These are phyloP conservation scores for Diglossa brunneiventris DNA, from an alignment of 2,113 vertebrate genomes.

Conservation along the genomic window DNA sequence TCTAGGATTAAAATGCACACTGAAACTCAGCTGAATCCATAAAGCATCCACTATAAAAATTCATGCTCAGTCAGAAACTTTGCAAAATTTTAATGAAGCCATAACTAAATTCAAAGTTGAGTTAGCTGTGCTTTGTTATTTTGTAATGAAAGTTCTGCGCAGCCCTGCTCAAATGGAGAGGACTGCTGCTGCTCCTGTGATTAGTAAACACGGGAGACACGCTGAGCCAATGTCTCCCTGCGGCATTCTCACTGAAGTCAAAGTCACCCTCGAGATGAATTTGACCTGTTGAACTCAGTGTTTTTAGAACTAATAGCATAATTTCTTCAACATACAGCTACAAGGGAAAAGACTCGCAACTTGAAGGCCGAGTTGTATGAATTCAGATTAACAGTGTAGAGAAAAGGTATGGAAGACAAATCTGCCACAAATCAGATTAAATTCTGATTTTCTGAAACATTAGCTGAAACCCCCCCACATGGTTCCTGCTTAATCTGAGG, in stretches of 20 bases:
- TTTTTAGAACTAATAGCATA: neutral
- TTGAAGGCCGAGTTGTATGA: neutral
- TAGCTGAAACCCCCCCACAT: accelerated
- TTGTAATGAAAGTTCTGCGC: constrained; percentile 29
- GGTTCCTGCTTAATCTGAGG: neutral
- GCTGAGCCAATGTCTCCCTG: neutral
- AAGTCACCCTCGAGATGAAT: constrained; percentile 19
- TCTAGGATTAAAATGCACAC: constrained; percentile 37
- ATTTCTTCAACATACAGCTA: neutral
- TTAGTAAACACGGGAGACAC: constrained; percentile 40
- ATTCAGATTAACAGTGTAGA: neutral
- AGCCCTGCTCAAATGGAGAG: neutral
- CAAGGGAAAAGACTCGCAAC: neutral
- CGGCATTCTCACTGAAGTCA: neutral
- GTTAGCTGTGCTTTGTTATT: constrained; percentile 8
- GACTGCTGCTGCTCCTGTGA: neutral
- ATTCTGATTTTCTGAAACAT: neutral
- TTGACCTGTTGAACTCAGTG: constrained; percentile 22
- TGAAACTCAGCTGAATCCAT: constrained; percentile 48
- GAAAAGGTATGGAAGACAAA: neutral
- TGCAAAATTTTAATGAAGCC: constrained; percentile 58
- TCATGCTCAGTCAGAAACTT: constrained; percentile 54
- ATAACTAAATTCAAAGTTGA: constrained; percentile 57
- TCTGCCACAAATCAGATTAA: neutral
- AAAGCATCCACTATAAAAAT: constrained; percentile 59